Evolutionary conservation across 64 coral and sea anemone species (phyloP), one percentile per base, ranked within the genome.

Genomic region (Dendronephthya gigantea): DNA sequence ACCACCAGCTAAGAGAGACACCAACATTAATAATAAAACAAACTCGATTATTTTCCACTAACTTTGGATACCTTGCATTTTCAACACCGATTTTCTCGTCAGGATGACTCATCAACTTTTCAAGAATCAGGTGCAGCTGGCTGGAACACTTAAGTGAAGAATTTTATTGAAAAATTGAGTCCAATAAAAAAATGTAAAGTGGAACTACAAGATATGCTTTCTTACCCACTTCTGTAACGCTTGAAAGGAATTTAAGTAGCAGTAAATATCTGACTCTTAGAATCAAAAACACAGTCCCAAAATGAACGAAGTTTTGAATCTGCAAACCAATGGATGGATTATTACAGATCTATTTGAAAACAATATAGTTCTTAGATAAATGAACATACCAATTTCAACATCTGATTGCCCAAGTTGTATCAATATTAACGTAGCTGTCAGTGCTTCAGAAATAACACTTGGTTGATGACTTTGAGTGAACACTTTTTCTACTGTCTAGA

Each of bases 211-310:
- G 48, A 35, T 49, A 31, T 50, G 10, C n/a, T 16, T 68, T 86
- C 23, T 35, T 40, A 93, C 92, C 94, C 85, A 93, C 92, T 41
- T 90, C 49, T 36, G 89, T 83, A 8, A 92, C 94, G 52, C 84
- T 45, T 39, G 43, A 81, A 23, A 97, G 68, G 84, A 88, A 97
- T 50, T 93, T 97, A n/a, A 9, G 93, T 85, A 29, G 92, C 91
- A 40, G 93, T 90, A 97, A 97, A 93, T n/a, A 91, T 31, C 17
- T 89, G 92, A 49, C 91, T 97, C 85, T 97, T 97, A 13, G 76
- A 25, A 87, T 97, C 94, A 83, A 97, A 81, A 30, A 97, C 39
- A 22, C 35, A 82, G 32, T 86, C 69, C 94, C 94, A 97, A 68
- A 93, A 97, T 13, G 89, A 87, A 85, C 33, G 49, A n/a, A 97